These are phyloP conservation scores for Mylabris phalerata DNA, from an alignment of 1,140 invertebrate genomes.

Conservation along the genomic window DNA sequence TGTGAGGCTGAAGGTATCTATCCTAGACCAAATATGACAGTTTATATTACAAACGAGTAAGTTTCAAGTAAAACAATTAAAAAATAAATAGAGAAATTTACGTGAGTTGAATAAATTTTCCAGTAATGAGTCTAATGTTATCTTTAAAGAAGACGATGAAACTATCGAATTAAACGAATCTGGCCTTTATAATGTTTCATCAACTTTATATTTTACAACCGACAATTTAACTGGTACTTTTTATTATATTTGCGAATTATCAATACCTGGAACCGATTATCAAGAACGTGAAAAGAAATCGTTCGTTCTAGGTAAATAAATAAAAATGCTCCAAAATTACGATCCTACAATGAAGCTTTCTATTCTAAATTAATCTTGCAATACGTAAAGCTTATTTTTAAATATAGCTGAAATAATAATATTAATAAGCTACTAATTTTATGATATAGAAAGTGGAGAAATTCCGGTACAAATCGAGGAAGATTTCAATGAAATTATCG, in stretches of 20 bases:
- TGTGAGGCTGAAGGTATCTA: conserved; percentile 1
- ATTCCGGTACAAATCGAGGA: neutral
- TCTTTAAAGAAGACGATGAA: conserved; percentile 3
- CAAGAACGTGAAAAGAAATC: too few species aligned
- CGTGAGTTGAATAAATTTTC: neutral
- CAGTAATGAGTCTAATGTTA: conserved; percentile 5
- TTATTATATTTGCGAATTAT: conserved; percentile 9
- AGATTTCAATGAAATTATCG: neutral
- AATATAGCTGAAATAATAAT: too few species aligned
- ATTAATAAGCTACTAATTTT: conserved; percentile 9
- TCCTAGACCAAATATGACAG: conserved; percentile 3
- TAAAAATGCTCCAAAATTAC: too few species aligned
- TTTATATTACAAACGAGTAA: conserved; percentile 1
- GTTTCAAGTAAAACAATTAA: neutral
- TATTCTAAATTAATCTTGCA: too few species aligned
- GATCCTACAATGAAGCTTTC: too few species aligned
- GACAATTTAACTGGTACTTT: conserved; percentile 2
- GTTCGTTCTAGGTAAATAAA: too few species aligned
- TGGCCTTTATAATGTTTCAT: conserved; percentile 10
- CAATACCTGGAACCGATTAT: conserved; percentile 6
- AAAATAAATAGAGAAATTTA: neutral
- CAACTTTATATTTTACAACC: neutral
- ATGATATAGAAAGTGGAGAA: conserved; percentile 1
- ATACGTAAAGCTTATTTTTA: too few species aligned
- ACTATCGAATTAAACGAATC: neutral